Evolutionary conservation across 2,113 vertebrate species (phyloP).

Genomic region (Philantomba maxwellii): DNA sequence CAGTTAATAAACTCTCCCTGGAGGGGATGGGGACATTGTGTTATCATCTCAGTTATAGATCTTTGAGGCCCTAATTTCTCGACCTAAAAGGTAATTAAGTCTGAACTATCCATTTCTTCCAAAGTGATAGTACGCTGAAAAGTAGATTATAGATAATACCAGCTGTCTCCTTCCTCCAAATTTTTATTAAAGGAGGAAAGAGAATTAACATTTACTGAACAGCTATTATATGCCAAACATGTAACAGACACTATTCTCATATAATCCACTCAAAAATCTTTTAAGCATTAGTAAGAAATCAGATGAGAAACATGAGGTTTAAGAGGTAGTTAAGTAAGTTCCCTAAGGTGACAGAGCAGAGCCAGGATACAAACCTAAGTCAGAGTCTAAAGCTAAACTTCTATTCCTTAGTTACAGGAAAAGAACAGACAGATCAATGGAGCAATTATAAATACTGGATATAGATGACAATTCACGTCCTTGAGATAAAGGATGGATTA

Average conservation of each 20-base stretch:
- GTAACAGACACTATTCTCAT: neutral
- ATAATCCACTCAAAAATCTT: neutral
- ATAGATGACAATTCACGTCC: neutral
- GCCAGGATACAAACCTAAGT: neutral
- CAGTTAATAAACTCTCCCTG: neutral
- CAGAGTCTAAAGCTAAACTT: neutral
- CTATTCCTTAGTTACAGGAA: neutral
- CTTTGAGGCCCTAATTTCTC: neutral
- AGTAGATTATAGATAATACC: neutral
- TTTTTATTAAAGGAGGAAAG: neutral
- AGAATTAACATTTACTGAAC: neutral
- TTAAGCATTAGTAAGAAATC: neutral
- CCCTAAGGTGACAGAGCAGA: neutral
- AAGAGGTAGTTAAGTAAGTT: neutral
- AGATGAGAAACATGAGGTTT: neutral
- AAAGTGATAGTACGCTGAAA: neutral
- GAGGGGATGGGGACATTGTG: neutral
- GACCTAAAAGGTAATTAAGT: neutral
- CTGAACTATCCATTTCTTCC: neutral
- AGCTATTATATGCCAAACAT: neutral
- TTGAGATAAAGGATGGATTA: neutral
- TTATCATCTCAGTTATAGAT: neutral
- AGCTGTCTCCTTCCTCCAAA: neutral
- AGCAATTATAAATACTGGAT: neutral
- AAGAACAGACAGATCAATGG: neutral